Evolutionary conservation across 2,888 invertebrate species (phyloP).

Genomic region (Epinotia demarniana): DNA sequence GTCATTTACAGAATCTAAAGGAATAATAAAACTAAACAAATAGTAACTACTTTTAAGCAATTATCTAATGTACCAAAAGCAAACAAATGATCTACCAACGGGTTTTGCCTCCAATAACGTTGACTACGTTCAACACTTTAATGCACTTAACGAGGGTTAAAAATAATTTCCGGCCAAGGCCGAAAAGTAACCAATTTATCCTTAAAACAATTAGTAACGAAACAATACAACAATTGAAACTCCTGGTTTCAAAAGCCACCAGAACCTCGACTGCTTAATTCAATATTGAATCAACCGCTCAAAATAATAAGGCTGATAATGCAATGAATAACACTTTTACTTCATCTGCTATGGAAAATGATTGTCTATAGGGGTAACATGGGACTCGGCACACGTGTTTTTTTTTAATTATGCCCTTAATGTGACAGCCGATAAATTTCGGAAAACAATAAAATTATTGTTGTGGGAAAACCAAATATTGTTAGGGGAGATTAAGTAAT

Average conservation of each 20-base stretch:
- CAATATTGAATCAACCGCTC: not conserved
- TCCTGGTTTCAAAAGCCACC: not conserved
- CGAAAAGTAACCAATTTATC: constrained; percentile 31
- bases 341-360: not conserved
- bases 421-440: constrained; percentile 50
- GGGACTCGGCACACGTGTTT: constrained; percentile 22
- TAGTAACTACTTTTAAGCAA: constrained; percentile 2
- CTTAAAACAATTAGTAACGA: constrained; percentile 40
- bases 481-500: constrained; percentile 19
- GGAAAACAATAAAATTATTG: constrained; percentile 45
- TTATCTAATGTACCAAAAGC: constrained; percentile 12
- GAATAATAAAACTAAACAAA: not conserved
- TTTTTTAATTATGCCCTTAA: constrained; percentile 46
- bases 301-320: not conserved
- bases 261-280: not conserved
- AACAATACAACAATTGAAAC: constrained; percentile 24
- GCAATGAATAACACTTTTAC: not conserved
- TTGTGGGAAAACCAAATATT: constrained; percentile 52
- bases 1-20: not conserved
- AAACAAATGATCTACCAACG: constrained; percentile 7
- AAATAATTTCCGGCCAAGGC: constrained; percentile 49
- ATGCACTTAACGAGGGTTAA: constrained; percentile 33
- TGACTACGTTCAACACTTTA: constrained; percentile 21
- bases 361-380: constrained; percentile 11
- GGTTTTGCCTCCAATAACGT: constrained; percentile 7